Base-by-base conservation (phyloP, 1,140 invertebrate genomes). In the Trypoxylus dichotomus region DNA sequence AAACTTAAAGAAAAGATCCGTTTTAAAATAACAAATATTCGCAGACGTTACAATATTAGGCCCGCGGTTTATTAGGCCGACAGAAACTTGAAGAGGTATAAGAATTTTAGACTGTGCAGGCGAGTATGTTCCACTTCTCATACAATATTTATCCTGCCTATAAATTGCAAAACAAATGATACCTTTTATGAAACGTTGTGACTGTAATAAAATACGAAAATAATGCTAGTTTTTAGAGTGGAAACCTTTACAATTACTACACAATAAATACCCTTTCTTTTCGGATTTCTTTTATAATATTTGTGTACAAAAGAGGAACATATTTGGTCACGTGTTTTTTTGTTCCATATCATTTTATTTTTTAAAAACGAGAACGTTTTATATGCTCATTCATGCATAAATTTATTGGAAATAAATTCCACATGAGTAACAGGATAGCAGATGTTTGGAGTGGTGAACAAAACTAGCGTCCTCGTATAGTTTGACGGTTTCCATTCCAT, bases 401-500 rank as follows among this genome's bases (percentile, higher is more conserved):
- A 74, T 74, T 74, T 74, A 74, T 74, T 74, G 72, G 72, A 74
- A 41, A 74, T 74, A 21, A 42, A 43, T 74, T 74, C 72, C 72
- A 74, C 37, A 74, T 74, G 72, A 42, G 72, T 74, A 43, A 19
- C 37, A 74, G 72, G 72, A 15, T 1, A 19, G 19, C 72, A 74
- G 19, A 41, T 37, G 72, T 27, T 37, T 8, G 5, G 29, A 74
- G 41, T n/a, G 8, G 37, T 74, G 29, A 6, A 5, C 10, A 37
- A 8, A 37, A 37, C 5, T 37, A 37, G 32, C n/a, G 32, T 37
- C 10, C 10, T 8, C 5, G 32, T 37, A 37, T 37, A 37, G 32
- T 37, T 37, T 37, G 0, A 37, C 32, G 32, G 32, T 2, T n/a
- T n/a, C n/a, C n/a, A n/a, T n/a, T n/a, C n/a, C n/a, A n/a, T n/a